Evolutionary conservation across 1,140 invertebrate species (phyloP).

Genomic region (Solenopsis invicta): DNA sequence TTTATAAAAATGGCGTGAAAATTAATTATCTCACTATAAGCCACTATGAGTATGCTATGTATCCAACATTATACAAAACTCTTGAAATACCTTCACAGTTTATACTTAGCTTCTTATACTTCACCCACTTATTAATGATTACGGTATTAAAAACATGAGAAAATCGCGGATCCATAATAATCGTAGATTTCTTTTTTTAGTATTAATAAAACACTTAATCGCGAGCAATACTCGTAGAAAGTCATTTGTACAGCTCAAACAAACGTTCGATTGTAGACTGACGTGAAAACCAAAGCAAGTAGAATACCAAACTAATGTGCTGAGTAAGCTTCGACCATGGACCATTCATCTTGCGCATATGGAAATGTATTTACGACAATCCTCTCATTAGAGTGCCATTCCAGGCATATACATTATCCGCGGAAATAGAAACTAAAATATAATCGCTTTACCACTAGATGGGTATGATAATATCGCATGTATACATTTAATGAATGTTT

Average conservation of each 20-base stretch:
- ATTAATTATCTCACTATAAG: conserved; percentile 19
- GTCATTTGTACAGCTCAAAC: not conserved
- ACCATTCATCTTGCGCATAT: conserved; percentile 30
- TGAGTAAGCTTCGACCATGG: conserved; percentile 67
- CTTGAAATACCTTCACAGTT: conserved; percentile 18
- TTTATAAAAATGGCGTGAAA: conserved; percentile 18
- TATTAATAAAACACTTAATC: not conserved
- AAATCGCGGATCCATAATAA: conserved; percentile 18
- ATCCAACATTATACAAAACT: conserved; percentile 23
- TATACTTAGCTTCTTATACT: conserved; percentile 3
- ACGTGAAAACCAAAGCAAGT: conserved; percentile 40
- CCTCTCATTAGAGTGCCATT: not conserved
- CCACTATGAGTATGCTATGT: not conserved
- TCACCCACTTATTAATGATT: conserved; percentile 10
- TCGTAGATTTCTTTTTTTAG: conserved; percentile 4
- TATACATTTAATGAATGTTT: not conserved
- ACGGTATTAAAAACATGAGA: not conserved
- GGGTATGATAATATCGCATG: not conserved
- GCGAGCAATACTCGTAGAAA: not conserved
- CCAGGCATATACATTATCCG: not conserved
- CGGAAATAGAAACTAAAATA: conserved; percentile 1
- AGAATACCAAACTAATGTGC: conserved; percentile 39
- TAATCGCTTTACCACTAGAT: not conserved
- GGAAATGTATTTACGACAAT: conserved; percentile 51
- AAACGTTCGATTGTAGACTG: conserved; percentile 51